Base-by-base conservation (phyloP, 2,888 invertebrate genomes). In the Sarcophaga subvicina region DNA sequence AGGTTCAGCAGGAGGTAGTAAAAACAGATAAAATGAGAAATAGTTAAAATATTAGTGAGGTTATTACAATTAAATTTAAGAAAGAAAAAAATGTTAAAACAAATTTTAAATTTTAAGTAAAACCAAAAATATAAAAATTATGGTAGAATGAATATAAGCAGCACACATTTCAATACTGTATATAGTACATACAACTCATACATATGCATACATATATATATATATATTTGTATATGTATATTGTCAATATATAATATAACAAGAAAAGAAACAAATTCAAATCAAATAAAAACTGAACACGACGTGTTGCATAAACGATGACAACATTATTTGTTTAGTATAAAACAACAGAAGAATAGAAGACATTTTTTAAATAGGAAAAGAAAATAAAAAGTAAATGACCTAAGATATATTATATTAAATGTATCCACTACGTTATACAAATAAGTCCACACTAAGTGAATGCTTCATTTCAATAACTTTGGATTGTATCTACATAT, bases 281-380 rank as follows among this genome's bases (percentile, higher is more conserved):
- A 77, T 77, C 63, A 63, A 73, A 85, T 70, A 85, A 25, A 72
- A 80, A 78, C n/a, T 70, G 6, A 79, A 76, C 62, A 75, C 70
- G 75, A 82, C 82, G 79, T 85, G 82, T 85, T 82, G 85, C 85
- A 85, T 85, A 85, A 85, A 85, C 70, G 79, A 85, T 85, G 82
- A 85, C 82, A 70, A 81, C 80, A 82, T 78, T 69, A 70, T 79
- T 73, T 80, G 59, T 73, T 62, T 79, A 47, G 37, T 25, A 73
- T 12, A 45, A 70, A 62, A 67, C 71, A 49, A 49, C 37, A 71
- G 59, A 64, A 64, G 14, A 63, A 25, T 45, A 71, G 37, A 82
- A 77, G 47, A 45, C 64, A 71, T 37, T 62, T 83, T 62, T 64
- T 69, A 73, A 4, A 20, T 77, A 66, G n/a, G 64, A 81, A 64